phyloP scores from a whole-genome alignment of 2,113 vertebrate species.

The Platycercus adscitus region DNA sequence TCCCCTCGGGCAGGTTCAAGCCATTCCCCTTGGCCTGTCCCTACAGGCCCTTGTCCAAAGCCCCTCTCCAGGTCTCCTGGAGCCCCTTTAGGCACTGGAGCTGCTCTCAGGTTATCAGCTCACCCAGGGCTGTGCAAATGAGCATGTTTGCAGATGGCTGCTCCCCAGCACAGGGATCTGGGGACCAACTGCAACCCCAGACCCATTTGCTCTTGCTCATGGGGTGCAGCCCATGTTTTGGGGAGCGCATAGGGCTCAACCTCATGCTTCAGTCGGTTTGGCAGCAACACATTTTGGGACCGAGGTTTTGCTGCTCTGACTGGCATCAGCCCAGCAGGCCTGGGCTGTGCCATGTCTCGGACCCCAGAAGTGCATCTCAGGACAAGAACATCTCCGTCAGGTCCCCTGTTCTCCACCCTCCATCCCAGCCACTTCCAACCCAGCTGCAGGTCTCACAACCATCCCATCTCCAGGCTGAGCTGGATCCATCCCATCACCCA shows the following conservation, averaged over 20 bases:
- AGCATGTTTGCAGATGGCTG: neutral
- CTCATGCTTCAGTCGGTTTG: neutral
- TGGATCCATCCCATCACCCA: neutral
- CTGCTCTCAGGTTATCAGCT: neutral
- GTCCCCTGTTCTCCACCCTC: neutral
- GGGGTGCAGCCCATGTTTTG: neutral
- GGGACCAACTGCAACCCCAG: neutral
- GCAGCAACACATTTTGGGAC: neutral
- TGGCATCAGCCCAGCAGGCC: neutral
- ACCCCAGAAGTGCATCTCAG: neutral
- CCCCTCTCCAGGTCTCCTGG: neutral
- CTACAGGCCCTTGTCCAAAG: neutral
- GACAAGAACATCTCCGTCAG: neutral
- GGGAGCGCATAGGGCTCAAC: accelerated
- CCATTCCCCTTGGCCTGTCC: neutral
- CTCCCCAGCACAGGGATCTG: neutral
- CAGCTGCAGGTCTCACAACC: neutral
- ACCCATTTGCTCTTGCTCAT: accelerated
- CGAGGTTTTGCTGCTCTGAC: neutral
- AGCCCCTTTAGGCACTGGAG: neutral
- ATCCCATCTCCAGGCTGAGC: neutral
- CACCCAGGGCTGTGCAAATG: neutral
- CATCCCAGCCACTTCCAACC: neutral
- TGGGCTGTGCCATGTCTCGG: accelerated
- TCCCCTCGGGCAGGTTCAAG: too few relatives aligned